Conservation (phyloP, 2,888 invertebrate genomes). For the Suillia variegata region DNA sequence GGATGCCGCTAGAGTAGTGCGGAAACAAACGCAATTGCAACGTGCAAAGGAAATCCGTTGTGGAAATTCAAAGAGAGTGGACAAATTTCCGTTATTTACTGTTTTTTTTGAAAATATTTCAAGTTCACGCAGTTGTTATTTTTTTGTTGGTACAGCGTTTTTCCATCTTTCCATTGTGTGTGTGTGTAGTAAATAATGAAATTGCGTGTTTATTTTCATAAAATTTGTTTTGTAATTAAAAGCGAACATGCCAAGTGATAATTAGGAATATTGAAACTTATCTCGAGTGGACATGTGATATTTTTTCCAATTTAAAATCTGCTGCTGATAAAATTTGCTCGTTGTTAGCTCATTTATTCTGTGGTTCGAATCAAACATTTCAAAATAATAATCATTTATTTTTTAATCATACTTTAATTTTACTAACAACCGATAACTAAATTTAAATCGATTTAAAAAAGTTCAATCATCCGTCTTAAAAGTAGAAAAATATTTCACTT, state of each 20-base stretch:
- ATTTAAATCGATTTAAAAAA: too few species aligned
- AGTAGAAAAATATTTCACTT: too few species aligned
- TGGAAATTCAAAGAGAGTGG: not conserved
- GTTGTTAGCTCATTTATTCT: too few species aligned
- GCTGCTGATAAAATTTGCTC: too few species aligned
- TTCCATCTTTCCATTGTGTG: too few species aligned
- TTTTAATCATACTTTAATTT: too few species aligned
- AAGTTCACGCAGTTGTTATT: not conserved
- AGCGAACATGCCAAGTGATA: not conserved
- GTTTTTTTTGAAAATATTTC: not conserved
- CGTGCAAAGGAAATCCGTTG: not conserved
- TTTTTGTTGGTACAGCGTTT: not conserved
- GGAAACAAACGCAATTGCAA: not conserved
- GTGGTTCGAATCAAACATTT: too few species aligned
- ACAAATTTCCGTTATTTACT: constrained; percentile 1
- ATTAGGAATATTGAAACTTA: not conserved
- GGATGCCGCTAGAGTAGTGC: not conserved
- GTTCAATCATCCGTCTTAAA: too few species aligned
- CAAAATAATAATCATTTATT: too few species aligned
- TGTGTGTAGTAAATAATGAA: not conserved
- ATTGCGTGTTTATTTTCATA: not conserved
- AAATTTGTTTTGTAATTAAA: not conserved
- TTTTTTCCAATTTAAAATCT: too few species aligned
- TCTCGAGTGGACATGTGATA: not conserved
- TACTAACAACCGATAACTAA: too few species aligned